Evolutionary conservation across 2,888 invertebrate species (phyloP).

Genomic region (Abrostola tripartita): DNA sequence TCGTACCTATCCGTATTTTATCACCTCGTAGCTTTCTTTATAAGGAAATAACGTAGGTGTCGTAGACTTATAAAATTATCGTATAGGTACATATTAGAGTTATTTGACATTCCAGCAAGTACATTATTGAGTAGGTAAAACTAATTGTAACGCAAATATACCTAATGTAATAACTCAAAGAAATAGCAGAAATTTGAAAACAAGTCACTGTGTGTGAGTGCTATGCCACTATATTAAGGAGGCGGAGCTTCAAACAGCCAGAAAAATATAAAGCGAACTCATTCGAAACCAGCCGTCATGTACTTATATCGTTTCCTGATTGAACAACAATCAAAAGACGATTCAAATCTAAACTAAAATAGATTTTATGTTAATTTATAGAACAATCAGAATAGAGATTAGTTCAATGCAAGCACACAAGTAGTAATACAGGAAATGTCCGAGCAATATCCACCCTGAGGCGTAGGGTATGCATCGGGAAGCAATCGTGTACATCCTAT

Average conservation of each 20-base stretch:
- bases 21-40: too few relatives aligned
- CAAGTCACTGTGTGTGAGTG: conserved; percentile 52
- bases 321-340: conserved; percentile 62
- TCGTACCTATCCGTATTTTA: too few relatives aligned
- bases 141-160: conserved; percentile 39
- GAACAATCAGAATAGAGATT: conserved; percentile 76
- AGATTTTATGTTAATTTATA: conserved; percentile 82
- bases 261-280: conserved; percentile 45
- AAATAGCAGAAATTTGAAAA: conserved; percentile 49
- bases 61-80: too few relatives aligned
- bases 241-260: conserved; percentile 36
- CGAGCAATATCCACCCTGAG: conserved; percentile 79
- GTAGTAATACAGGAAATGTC: conserved; percentile 85
- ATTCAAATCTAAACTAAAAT: conserved; percentile 73
- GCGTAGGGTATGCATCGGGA: conserved; percentile 80
- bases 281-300: conserved; percentile 43
- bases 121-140: conserved; percentile 15
- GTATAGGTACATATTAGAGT: too few relatives aligned
- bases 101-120: too few relatives aligned
- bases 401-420: conserved; percentile 75
- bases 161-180: conserved; percentile 43
- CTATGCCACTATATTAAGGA: conserved; percentile 47
- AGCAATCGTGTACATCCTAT: conserved; percentile 79
- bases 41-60: too few relatives aligned
- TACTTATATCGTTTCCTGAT: conserved; percentile 70